Percentiles rank a stretch among this genome's conserved stretches.
These are phyloP conservation scores for Hydraecia micacea DNA, from an alignment of 2,888 invertebrate genomes.

Conservation along the genomic window DNA sequence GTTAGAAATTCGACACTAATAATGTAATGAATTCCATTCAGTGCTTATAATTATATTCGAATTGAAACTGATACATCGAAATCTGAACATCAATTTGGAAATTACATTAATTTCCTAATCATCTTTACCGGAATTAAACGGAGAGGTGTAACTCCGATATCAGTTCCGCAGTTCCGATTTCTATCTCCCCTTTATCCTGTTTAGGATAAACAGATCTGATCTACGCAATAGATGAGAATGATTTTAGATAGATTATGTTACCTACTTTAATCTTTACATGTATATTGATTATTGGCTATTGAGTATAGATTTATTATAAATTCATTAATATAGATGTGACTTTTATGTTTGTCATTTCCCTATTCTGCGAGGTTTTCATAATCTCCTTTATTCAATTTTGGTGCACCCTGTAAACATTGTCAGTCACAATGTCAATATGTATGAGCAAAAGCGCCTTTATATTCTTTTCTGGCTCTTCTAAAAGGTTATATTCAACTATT, in stretches of 20 bases:
- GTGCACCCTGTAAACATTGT: neutral
- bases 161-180: conserved; percentile 36
- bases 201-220: conserved; percentile 7
- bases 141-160: conserved; percentile 27
- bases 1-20: neutral
- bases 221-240: neutral
- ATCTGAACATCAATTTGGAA: conserved; percentile 40
- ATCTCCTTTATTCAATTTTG: neutral
- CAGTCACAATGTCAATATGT: neutral
- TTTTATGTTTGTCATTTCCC: neutral
- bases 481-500: conserved; percentile 30
- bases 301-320: neutral
- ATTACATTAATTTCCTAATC: conserved; percentile 37
- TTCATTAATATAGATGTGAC: neutral
- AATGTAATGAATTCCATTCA: neutral
- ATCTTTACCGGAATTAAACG: conserved; percentile 15
- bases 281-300: neutral
- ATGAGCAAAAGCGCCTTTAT: neutral
- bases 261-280: neutral
- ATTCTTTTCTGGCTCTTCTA: conserved; percentile 9
- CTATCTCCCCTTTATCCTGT: conserved; percentile 23
- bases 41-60: neutral
- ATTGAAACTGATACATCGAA: conserved; percentile 31
- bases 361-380: neutral
- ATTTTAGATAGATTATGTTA: conserved; percentile 6